Conservation (phyloP, 2,113 vertebrate genomes). For the Riparia riparia region DNA sequence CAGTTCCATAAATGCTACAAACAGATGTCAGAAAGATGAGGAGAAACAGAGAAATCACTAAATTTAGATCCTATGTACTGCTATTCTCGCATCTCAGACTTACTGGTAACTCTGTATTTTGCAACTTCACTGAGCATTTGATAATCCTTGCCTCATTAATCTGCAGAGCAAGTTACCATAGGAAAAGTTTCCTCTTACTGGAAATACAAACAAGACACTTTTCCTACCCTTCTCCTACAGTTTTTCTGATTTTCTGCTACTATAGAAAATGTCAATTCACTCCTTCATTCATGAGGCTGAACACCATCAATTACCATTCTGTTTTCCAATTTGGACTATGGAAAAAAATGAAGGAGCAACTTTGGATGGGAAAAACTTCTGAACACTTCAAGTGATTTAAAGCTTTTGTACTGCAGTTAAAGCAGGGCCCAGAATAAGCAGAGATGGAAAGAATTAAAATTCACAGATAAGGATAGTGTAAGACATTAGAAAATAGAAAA, state of each 20-base stretch:
- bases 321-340: background rate
- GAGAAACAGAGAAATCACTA: background rate
- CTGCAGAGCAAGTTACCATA: background rate
- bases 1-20: slow-evolving; percentile 11
- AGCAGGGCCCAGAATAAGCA: background rate
- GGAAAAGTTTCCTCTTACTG: background rate
- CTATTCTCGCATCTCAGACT: background rate
- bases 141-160: background rate
- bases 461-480: background rate
- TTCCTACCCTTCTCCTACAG: background rate
- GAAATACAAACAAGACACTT: background rate
- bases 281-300: background rate
- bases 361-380: background rate
- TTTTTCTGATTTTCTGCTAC: background rate
- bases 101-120: background rate
- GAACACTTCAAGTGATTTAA: background rate
- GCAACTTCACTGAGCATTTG: background rate
- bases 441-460: background rate
- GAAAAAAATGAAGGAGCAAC: background rate
- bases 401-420: background rate
- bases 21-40: slow-evolving; percentile 18
- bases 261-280: background rate
- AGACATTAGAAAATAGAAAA: background rate
- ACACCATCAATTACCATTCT: background rate
- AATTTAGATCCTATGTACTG: background rate